Conservation (phyloP, 2,888 invertebrate genomes). For the Busseola fusca region DNA sequence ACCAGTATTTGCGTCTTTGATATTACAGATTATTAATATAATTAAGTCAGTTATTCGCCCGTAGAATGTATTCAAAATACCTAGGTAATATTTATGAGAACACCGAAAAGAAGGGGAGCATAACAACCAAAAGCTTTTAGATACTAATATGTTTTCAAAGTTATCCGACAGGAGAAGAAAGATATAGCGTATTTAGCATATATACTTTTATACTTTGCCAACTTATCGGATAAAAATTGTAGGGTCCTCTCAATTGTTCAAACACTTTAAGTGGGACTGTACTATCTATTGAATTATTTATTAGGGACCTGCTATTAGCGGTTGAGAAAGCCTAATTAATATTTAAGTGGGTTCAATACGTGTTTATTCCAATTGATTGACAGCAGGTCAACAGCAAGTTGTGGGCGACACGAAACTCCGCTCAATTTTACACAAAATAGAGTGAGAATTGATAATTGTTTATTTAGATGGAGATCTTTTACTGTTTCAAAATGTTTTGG, state of each 20-base stretch:
- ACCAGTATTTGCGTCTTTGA: not conserved
- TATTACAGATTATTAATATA: constrained; percentile 25
- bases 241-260: not conserved
- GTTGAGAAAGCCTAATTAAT: constrained; percentile 53
- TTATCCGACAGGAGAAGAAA: constrained; percentile 16
- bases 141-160: constrained; percentile 32
- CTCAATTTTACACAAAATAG: constrained; percentile 61
- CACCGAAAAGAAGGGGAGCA: constrained; percentile 4
- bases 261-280: constrained; percentile 15
- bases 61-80: constrained; percentile 12
- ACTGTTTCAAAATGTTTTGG: constrained; percentile 12
- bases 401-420: constrained; percentile 70
- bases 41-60: constrained; percentile 10
- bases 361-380: constrained; percentile 63
- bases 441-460: constrained; percentile 16
- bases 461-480: constrained; percentile 18
- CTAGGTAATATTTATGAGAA: constrained; percentile 26
- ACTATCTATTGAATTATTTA: constrained; percentile 39
- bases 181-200: not conserved
- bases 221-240: not conserved
- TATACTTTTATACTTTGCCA: not conserved
- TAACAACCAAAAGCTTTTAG: constrained; percentile 39
- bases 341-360: constrained; percentile 59
- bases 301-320: constrained; percentile 9
- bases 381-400: constrained; percentile 67